phyloP scores from a whole-genome alignment of 1,140 invertebrate species.

The Eciton burchellii region DNA sequence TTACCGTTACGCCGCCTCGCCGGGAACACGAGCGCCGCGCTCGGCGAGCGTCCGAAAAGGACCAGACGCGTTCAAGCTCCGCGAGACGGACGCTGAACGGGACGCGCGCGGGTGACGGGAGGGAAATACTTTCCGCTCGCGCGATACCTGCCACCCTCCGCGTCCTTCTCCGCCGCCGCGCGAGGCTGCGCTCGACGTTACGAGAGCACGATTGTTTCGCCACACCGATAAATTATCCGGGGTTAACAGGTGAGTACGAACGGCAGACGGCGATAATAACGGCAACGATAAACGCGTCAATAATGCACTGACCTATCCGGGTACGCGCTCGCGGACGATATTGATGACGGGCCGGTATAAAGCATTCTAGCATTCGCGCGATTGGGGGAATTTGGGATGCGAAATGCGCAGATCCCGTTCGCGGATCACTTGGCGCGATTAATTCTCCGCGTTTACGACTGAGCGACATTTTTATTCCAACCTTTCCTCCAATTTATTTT shows the following conservation, averaged over 20 bases:
- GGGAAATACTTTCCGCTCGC: conserved; percentile 12
- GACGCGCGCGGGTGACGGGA: conserved; percentile 46
- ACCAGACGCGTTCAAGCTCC: conserved; percentile 4
- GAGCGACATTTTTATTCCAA: no score
- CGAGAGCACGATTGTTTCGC: conserved; percentile 69
- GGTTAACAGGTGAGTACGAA: conserved; percentile 75
- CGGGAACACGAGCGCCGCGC: conserved; percentile 32
- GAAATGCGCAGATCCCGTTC: conserved; percentile 22
- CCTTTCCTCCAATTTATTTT: no score
- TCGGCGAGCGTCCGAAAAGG: conserved; percentile 45
- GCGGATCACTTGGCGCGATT: conserved; percentile 6
- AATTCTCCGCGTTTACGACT: conserved; percentile 16
- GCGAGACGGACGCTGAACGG: conserved; percentile 75
- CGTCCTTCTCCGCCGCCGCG: neutral
- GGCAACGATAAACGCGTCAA: conserved; percentile 71
- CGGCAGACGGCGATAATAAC: conserved; percentile 69
- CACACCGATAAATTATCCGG: conserved; percentile 75
- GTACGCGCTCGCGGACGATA: conserved; percentile 22
- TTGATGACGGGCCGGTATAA: conserved; percentile 34
- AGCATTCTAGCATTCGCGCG: neutral
- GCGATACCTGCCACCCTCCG: neutral
- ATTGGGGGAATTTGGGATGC: conserved; percentile 13
- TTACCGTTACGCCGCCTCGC: conserved; percentile 46
- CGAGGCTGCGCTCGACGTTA: conserved; percentile 62
- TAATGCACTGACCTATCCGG: conserved; percentile 62